Evolutionary conservation across 2,113 vertebrate genomes (phyloP).

Genomic region (Papio anubis): DNA sequence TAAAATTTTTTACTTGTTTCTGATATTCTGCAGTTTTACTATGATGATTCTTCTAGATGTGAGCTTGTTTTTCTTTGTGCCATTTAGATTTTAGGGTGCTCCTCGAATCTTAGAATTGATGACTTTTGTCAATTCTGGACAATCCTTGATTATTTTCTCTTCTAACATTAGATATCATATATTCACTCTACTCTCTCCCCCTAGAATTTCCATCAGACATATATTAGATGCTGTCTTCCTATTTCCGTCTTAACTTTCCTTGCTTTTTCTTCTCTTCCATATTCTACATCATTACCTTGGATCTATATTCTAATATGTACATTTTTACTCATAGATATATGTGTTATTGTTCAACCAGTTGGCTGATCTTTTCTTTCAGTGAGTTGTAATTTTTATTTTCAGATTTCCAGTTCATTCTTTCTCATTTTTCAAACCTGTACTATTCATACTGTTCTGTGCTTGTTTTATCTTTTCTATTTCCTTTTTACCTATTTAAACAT

Average conservation of each 20-base stretch:
- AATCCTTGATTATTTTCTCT: not conserved
- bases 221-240: not conserved
- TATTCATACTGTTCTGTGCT: not conserved
- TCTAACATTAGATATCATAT: not conserved
- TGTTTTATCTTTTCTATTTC: not conserved
- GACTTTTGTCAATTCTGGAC: not conserved
- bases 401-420: not conserved
- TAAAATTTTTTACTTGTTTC: not conserved
- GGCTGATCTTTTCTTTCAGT: not conserved
- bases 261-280: not conserved
- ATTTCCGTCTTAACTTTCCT: not conserved
- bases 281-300: not conserved
- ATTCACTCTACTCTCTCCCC: not conserved
- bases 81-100: not conserved
- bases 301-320: not conserved
- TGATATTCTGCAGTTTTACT: not conserved
- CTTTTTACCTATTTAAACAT: not conserved
- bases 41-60: not conserved
- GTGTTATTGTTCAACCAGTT: not conserved
- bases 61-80: not conserved
- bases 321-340: not conserved
- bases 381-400: slow-evolving; percentile 22
- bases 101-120: not conserved
- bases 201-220: not conserved
- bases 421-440: not conserved